Evolutionary conservation across 2,113 vertebrate genomes (phyloP).

Genomic region (Ictalurus punctatus): DNA sequence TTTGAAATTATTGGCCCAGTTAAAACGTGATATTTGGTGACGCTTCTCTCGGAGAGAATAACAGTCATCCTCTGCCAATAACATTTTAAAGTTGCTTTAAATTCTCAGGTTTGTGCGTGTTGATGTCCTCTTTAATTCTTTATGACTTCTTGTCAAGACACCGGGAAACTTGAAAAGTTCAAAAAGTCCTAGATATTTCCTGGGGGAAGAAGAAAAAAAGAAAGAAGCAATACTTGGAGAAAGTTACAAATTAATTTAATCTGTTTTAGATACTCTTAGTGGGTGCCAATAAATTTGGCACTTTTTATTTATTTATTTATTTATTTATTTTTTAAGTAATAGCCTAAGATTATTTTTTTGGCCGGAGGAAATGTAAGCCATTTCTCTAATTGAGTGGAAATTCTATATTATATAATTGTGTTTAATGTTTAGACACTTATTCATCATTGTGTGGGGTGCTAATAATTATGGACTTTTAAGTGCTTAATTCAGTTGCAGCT

Average conservation of each 20-base stretch:
- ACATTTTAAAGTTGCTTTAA: background rate
- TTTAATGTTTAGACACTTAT: too few species aligned
- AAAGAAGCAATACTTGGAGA: background rate
- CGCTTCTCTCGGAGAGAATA: too few species aligned
- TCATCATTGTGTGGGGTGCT: background rate
- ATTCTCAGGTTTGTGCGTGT: background rate
- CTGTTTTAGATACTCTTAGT: background rate
- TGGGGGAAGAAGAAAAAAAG: background rate
- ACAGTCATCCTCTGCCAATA: too few species aligned
- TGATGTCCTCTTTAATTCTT: background rate
- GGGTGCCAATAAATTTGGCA: background rate
- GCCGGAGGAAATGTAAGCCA: background rate
- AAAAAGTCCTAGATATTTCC: background rate
- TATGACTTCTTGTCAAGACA: too few species aligned
- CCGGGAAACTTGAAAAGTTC: background rate
- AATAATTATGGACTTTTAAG: background rate
- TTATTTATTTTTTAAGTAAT: background rate
- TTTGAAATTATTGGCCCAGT: background rate
- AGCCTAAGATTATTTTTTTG: too few species aligned
- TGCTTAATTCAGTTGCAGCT: background rate
- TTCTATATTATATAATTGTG: background rate
- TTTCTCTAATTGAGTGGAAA: background rate
- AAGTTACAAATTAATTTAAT: background rate
- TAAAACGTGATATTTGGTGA: background rate
- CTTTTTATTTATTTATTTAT: background rate